A percentile compares a stretch with the other conserved stretches of the same genome.
Conservation (phyloP, 1,140 invertebrate genomes). For the Calosoma granatense region DNA sequence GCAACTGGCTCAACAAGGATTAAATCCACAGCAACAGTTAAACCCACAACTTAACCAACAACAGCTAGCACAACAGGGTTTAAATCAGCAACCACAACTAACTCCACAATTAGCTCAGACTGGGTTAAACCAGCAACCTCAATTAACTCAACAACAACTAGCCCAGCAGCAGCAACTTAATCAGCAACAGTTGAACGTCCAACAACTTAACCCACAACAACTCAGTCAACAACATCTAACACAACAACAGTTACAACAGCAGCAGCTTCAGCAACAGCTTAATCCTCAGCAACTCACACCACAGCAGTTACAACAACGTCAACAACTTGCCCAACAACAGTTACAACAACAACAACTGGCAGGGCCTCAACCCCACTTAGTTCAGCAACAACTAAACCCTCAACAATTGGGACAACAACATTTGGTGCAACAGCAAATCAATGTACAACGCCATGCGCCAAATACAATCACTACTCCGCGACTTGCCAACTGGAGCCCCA, state of each 20-base stretch:
- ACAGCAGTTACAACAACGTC: slow-evolving; percentile 24
- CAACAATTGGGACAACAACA: slow-evolving; percentile 22
- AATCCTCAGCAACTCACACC: slow-evolving; percentile 17
- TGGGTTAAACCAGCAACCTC: background rate
- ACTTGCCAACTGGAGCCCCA: slow-evolving; percentile 21
- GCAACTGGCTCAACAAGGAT: slow-evolving; percentile 3
- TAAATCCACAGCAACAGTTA: slow-evolving; percentile 18
- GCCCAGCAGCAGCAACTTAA: slow-evolving; percentile 14
- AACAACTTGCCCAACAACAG: slow-evolving; percentile 16
- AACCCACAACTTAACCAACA: slow-evolving; percentile 12
- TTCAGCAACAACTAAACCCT: slow-evolving; percentile 22
- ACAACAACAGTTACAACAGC: slow-evolving; percentile 23
- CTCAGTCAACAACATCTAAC: slow-evolving; percentile 20
- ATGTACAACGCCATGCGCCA: slow-evolving; percentile 30
- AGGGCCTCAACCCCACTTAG: slow-evolving; percentile 19
- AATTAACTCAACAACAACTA: background rate
- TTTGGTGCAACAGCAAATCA: slow-evolving; percentile 36
- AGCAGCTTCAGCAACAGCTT: slow-evolving; percentile 15
- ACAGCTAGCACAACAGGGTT: slow-evolving; percentile 7
- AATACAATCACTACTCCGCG: slow-evolving; percentile 13
- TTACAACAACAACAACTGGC: slow-evolving; percentile 32
- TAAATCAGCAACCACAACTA: slow-evolving; percentile 18
- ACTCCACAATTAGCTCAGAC: background rate
- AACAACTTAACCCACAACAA: slow-evolving; percentile 22
- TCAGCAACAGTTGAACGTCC: slow-evolving; percentile 11